These are phyloP conservation scores for Perccottus glenii DNA, from an alignment of 2,113 vertebrate species.

Conservation along the genomic window DNA sequence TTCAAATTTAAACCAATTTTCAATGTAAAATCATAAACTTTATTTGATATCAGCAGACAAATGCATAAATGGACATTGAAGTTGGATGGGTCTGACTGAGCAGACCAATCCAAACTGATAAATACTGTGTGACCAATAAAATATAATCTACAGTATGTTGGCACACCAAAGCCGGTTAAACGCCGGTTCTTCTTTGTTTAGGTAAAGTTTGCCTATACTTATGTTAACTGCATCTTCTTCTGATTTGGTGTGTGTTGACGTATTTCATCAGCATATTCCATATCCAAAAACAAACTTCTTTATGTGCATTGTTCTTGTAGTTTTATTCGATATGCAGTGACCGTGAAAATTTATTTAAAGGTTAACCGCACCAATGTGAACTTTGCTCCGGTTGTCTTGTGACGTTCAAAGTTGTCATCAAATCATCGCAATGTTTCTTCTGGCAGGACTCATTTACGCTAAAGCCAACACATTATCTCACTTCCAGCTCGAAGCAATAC, in stretches of 20 bases:
- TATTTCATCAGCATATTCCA: no score
- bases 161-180: no score
- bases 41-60: neutral
- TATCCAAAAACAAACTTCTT: neutral
- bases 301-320: neutral
- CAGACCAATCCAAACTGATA: no score
- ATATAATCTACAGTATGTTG: no score
- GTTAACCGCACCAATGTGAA: neutral
- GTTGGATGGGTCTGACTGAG: no score
- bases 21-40: neutral
- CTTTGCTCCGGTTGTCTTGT: neutral
- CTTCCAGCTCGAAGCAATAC: slow-evolving; percentile 8
- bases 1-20: neutral
- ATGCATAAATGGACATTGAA: no score
- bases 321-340: no score
- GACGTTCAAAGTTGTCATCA: neutral
- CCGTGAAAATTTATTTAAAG: neutral
- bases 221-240: no score
- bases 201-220: no score
- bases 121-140: no score
- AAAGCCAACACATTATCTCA: slow-evolving; percentile 46
- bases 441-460: neutral
- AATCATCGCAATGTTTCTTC: slow-evolving; percentile 24
- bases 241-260: no score
- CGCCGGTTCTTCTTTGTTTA: no score